A percentile compares a stretch with the other conserved stretches of the same genome.
Evolutionary conservation across 1,140 invertebrate species (phyloP).

Genomic region (Hyles euphorbiae): DNA sequence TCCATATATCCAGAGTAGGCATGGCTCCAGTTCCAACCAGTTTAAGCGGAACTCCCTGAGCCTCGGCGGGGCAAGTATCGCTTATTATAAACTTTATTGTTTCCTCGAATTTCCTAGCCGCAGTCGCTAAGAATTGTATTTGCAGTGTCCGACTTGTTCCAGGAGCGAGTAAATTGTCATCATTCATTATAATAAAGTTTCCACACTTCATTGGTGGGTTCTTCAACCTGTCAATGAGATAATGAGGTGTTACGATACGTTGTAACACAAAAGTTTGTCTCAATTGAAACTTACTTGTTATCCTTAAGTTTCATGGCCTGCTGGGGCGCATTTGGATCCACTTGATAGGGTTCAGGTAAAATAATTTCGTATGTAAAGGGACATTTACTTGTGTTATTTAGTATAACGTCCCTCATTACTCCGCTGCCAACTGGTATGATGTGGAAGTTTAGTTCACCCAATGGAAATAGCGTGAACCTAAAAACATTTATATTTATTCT

Average conservation of each 20-base stretch:
- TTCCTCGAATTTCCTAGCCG: constrained; percentile 53
- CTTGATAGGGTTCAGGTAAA: constrained; percentile 43
- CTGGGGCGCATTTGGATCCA: constrained; percentile 25
- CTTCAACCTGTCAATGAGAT: constrained; percentile 40
- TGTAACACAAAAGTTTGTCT: background rate
- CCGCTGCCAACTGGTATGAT: constrained; percentile 58
- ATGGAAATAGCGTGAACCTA: constrained; percentile 62
- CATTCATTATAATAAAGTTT: constrained; percentile 59
- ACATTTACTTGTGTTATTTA: constrained; percentile 68
- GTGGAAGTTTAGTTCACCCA: constrained; percentile 65
- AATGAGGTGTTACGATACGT: background rate
- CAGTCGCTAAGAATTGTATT: constrained; percentile 59
- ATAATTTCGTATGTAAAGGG: constrained; percentile 62
- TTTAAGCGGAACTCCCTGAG: constrained; percentile 59
- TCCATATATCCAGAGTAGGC: constrained; percentile 65
- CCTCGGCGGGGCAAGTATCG: constrained; percentile 64
- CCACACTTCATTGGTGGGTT: constrained; percentile 61
- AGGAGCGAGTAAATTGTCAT: constrained; percentile 60
- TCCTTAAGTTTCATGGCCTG: constrained; percentile 44
- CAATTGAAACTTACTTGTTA: constrained; percentile 42
- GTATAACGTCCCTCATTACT: constrained; percentile 54
- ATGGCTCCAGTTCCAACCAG: constrained; percentile 63
- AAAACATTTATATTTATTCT: constrained; percentile 15
- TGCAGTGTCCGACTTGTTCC: constrained; percentile 53
- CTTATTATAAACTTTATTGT: constrained; percentile 65